phyloP scores from a whole-genome alignment of 1,140 invertebrate species.

The Aphidius gifuensis region DNA sequence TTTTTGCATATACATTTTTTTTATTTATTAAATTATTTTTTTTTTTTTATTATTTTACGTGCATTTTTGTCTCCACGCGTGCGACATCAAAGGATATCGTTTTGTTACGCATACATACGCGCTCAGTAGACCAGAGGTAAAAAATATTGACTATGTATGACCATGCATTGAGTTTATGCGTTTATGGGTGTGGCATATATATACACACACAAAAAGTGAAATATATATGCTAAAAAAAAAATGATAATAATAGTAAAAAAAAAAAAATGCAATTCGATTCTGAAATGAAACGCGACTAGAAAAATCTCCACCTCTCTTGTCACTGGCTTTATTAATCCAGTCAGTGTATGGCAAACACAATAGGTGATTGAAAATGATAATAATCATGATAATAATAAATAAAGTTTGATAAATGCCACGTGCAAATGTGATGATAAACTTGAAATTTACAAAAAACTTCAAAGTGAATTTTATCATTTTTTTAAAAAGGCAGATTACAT shows the following conservation, averaged over 20 bases:
- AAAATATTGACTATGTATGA: too few relatives aligned
- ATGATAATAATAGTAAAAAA: slow-evolving; percentile 25
- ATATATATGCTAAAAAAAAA: slow-evolving; percentile 30
- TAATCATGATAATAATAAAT: too few relatives aligned
- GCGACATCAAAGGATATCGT: slow-evolving; percentile 12
- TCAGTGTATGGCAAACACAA: slow-evolving; percentile 29
- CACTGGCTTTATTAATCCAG: slow-evolving; percentile 46
- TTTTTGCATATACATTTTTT: too few relatives aligned
- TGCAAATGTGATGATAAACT: too few relatives aligned
- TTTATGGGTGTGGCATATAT: slow-evolving; percentile 14
- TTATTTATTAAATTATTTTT: too few relatives aligned
- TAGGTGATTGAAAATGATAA: slow-evolving; percentile 38
- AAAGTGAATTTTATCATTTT: too few relatives aligned
- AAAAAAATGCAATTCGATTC: slow-evolving; percentile 47
- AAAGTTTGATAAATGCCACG: too few relatives aligned
- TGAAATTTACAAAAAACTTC: too few relatives aligned
- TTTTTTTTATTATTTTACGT: too few relatives aligned
- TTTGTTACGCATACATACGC: slow-evolving; percentile 7
- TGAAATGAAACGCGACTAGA: slow-evolving; percentile 47
- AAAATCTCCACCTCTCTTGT: slow-evolving; percentile 27
- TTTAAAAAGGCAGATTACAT: too few relatives aligned
- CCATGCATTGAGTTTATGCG: neutral
- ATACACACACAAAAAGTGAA: slow-evolving; percentile 25
- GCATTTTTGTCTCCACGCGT: too few relatives aligned
- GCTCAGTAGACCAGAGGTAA: too few relatives aligned